Conservation (phyloP, 2,113 vertebrate genomes). For the Mus musculus region DNA sequence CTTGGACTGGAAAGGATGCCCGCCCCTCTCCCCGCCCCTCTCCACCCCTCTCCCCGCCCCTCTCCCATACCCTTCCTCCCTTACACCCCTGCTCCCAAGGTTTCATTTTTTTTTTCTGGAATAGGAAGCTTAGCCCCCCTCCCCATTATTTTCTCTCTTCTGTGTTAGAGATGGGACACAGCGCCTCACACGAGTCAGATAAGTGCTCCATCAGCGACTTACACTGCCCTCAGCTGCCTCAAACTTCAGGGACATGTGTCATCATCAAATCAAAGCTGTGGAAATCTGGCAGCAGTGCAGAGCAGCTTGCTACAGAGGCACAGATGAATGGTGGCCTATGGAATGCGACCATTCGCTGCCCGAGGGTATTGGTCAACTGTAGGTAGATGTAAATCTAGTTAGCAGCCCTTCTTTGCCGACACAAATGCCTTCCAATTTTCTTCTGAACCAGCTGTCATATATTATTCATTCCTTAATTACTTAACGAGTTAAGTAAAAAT, state of each 20-base stretch:
- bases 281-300: not conserved
- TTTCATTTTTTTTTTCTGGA: not conserved
- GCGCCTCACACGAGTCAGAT: not conserved
- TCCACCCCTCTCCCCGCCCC: not conserved
- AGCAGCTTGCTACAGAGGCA: not conserved
- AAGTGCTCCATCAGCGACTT: not conserved
- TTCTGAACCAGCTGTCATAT: not conserved
- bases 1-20: not conserved
- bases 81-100: not conserved
- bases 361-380: not conserved
- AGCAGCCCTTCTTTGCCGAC: not conserved
- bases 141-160: not conserved
- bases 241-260: not conserved
- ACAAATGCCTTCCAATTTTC: not conserved
- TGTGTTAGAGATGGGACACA: not conserved
- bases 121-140: not conserved
- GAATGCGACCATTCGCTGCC: rapidly evolving
- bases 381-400: not conserved
- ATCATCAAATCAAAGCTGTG: not conserved
- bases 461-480: slow-evolving; percentile 21
- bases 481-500: slow-evolving; percentile 39
- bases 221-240: not conserved
- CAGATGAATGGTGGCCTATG: not conserved
- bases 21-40: no score
- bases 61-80: not conserved